phyloP scores from a whole-genome alignment of 2,888 invertebrate species.

The Cantharis nigra region DNA sequence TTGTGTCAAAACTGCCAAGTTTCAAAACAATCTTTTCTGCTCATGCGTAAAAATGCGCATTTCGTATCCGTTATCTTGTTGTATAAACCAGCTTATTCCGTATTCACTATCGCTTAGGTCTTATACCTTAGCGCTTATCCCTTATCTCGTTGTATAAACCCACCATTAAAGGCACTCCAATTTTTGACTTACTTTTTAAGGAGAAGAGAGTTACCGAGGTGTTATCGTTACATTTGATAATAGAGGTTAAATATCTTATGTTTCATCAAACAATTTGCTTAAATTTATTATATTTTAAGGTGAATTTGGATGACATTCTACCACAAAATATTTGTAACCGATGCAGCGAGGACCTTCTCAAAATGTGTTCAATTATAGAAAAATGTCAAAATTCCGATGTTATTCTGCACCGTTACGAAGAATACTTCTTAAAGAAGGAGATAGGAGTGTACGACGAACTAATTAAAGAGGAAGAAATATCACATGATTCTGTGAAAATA shows the following conservation, averaged over 20 bases:
- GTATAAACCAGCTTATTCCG: too few species aligned
- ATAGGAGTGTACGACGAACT: neutral
- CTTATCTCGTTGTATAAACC: too few species aligned
- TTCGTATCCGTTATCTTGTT: too few species aligned
- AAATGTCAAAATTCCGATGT: constrained; percentile 18
- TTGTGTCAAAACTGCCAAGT: too few species aligned
- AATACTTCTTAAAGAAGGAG: neutral
- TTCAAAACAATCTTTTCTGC: too few species aligned
- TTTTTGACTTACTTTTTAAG: constrained; percentile 10
- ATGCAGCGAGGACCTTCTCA: neutral
- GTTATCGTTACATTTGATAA: constrained; percentile 5
- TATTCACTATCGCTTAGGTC: too few species aligned
- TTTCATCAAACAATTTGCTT: neutral
- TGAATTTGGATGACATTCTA: constrained; percentile 15
- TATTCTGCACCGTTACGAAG: neutral
- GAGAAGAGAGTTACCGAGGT: constrained; percentile 11
- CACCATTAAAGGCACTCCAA: neutral
- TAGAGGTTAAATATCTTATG: constrained; percentile 8
- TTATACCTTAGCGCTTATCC: too few species aligned
- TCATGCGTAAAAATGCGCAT: too few species aligned
- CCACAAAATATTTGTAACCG: constrained; percentile 24
- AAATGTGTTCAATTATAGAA: neutral
- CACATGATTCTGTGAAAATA: neutral
- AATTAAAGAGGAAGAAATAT: neutral
- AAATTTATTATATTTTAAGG: constrained; percentile 7